Conservation (phyloP, 2,888 invertebrate species). For the Rhingia campestris region DNA sequence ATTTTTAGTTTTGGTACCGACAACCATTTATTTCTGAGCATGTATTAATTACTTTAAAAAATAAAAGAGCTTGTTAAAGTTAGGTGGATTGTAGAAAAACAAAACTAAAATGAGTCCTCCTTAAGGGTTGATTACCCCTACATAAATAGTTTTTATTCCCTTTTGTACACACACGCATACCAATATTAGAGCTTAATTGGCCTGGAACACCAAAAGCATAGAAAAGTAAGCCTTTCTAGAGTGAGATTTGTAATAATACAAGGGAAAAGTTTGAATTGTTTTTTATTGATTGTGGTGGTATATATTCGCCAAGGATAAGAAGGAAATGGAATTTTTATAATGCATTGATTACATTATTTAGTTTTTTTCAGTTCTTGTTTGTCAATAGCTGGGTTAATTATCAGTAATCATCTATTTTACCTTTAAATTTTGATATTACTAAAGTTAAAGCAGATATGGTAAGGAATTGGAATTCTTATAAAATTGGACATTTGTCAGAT, state of each 20-base stretch:
- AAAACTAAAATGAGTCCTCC: neutral
- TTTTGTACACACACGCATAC: constrained; percentile 4
- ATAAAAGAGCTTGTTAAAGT: constrained; percentile 43
- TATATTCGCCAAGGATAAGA: no score
- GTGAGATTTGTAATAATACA: neutral
- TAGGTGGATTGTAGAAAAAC: constrained; percentile 24
- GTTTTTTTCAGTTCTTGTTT: no score
- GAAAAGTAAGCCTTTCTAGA: neutral
- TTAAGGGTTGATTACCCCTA: constrained; percentile 12
- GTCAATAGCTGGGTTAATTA: no score
- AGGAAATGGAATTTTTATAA: no score
- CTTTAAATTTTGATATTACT: no score
- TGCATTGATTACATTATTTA: no score
- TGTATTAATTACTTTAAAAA: constrained; percentile 48
- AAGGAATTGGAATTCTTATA: no score
- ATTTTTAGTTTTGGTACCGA: constrained; percentile 17
- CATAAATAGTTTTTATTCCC: constrained; percentile 18
- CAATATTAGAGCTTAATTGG: constrained; percentile 58
- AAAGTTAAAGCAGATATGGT: no score
- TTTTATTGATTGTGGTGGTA: no score
- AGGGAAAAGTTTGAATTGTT: neutral
- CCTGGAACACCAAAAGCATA: constrained; percentile 18
- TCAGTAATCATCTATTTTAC: no score
- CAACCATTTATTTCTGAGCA: constrained; percentile 20
- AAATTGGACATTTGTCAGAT: no score